phyloP scores from a whole-genome alignment of 2,888 invertebrate species.

The Eledona agricola region DNA sequence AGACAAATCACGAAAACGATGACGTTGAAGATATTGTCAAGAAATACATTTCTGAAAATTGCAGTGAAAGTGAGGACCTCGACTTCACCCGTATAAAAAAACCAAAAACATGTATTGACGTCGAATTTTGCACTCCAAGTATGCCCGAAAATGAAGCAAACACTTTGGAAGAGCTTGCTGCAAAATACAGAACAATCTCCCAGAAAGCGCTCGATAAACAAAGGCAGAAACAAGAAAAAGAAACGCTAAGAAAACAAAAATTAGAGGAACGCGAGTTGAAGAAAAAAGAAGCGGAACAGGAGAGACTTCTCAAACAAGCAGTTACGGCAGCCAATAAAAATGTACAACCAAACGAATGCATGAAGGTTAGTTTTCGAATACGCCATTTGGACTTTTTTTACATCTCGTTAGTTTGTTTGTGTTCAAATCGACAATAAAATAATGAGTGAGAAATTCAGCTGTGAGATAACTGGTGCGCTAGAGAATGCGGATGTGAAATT shows the following conservation, averaged over 20 bases:
- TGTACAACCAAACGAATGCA: constrained; percentile 53
- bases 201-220: not conserved
- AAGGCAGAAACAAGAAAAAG: constrained; percentile 8
- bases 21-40: constrained; percentile 9
- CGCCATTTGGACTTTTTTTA: constrained; percentile 28
- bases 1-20: constrained; percentile 1
- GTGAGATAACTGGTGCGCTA: constrained; percentile 52
- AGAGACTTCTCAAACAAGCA: constrained; percentile 43
- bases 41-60: constrained; percentile 11
- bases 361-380: constrained; percentile 46
- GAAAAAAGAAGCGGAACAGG: constrained; percentile 36
- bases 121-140: too few species aligned
- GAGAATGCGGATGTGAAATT: constrained; percentile 52
- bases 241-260: constrained; percentile 4
- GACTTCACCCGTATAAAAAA: not conserved
- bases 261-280: constrained; percentile 27
- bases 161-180: not conserved
- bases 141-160: constrained; percentile 1
- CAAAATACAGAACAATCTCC: not conserved
- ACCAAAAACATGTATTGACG: too few species aligned
- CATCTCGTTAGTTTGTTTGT: constrained; percentile 51
- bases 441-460: constrained; percentile 46
- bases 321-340: constrained; percentile 45
- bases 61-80: not conserved
- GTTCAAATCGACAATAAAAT: constrained; percentile 54